Conservation (phyloP, 2,113 vertebrate species). For the Pterophyllum scalare region DNA sequence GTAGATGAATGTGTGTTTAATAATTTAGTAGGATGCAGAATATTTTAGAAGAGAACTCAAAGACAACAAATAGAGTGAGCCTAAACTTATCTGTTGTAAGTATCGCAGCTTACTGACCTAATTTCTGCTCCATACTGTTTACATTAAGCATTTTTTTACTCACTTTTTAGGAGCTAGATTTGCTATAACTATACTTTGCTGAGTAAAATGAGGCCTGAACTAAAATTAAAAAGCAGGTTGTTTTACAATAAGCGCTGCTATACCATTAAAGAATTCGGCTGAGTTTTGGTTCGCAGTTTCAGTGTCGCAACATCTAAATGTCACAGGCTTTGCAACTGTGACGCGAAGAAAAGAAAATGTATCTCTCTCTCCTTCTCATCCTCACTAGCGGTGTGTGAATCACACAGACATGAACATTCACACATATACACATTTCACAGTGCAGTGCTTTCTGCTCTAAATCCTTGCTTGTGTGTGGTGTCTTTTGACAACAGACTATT, state of each 20-base stretch:
- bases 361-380: conserved; percentile 15
- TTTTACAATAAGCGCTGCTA: neutral
- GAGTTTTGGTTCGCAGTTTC: conserved; percentile 9
- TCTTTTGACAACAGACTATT: conserved; percentile 56
- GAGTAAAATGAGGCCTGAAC: neutral
- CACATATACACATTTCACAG: conserved; percentile 36
- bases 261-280: neutral
- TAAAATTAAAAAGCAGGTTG: neutral
- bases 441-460: conserved; percentile 47
- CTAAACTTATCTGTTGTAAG: neutral
- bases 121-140: neutral
- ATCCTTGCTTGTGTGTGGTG: conserved; percentile 36
- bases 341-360: neutral
- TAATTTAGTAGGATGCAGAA: neutral
- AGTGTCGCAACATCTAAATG: conserved; percentile 22
- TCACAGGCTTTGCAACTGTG: conserved; percentile 42
- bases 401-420: conserved; percentile 15
- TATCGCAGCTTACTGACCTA: neutral
- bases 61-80: neutral
- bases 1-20: neutral
- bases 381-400: conserved; percentile 27
- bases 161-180: neutral
- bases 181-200: neutral
- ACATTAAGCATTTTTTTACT: neutral
- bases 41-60: neutral